These are phyloP conservation scores for Micromys minutus DNA, from an alignment of 2,113 vertebrate species.

Conservation along the genomic window DNA sequence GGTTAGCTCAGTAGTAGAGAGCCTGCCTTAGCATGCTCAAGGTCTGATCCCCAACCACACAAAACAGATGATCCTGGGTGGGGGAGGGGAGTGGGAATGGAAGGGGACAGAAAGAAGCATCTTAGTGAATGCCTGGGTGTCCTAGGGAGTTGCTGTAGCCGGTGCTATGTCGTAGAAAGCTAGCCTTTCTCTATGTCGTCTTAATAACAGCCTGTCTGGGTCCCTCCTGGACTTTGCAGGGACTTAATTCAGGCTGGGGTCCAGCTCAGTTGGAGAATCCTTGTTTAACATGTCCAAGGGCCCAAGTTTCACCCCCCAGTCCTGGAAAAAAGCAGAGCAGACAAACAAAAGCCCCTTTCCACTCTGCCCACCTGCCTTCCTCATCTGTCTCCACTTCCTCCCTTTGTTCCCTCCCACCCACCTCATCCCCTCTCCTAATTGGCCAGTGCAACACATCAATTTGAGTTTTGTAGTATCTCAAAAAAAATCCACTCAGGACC, in stretches of 20 bases:
- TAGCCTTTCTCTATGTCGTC: neutral
- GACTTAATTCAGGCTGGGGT: neutral
- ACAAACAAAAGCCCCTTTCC: neutral
- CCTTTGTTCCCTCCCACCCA: neutral
- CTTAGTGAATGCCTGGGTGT: neutral
- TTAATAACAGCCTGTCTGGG: neutral
- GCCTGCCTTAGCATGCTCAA: neutral
- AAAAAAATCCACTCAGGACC: neutral
- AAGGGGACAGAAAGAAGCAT: neutral
- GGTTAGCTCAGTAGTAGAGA: neutral
- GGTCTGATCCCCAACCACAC: neutral
- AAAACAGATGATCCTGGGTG: neutral
- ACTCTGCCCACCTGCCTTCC: neutral
- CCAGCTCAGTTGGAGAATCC: neutral
- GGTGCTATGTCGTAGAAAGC: neutral
- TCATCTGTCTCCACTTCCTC: neutral
- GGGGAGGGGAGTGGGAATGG: neutral
- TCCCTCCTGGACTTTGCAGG: conserved; percentile 1
- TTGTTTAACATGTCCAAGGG: neutral
- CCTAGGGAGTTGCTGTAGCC: neutral
- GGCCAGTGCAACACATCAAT: neutral
- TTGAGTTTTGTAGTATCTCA: neutral
- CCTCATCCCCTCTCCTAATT: neutral
- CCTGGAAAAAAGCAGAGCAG: neutral
- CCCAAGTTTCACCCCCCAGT: neutral